Base-by-base conservation (phyloP, 2,888 invertebrate species). In the Beris morrisii region DNA sequence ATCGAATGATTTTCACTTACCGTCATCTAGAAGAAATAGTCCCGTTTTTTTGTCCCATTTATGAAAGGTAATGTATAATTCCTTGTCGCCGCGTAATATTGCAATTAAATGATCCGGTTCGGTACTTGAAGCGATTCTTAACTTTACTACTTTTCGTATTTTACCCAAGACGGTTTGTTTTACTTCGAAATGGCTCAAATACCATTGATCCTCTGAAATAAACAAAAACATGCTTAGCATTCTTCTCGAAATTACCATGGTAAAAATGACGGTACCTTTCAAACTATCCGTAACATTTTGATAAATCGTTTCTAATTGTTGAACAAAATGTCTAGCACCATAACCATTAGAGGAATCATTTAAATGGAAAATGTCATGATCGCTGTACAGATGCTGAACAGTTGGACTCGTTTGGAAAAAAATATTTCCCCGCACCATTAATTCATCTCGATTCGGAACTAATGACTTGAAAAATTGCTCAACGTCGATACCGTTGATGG, bases 401-500 rank as follows among this genome's bases (percentile, higher is more conserved):
- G 67, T 68, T 0, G 78, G 61, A 0, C 75, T 73, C 44, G 75
- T 73, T 5, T 71, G 70, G 61, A 80, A 79, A 2, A 73, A 66
- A 43, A 79, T 45, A 67, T 74, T 70, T 11, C 75, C 73, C 0
- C 67, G 53, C 12, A 70, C 57, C 12, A 46, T 53, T 9, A 67
- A 15, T 5, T 12, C 54, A 46, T 48, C 50, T 38, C 44, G 13
- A 22, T 43, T 13, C 0, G 69, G 30, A 3, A 73, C 70, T 72
- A 77, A 78, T 76, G 74, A 73, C 68, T 69, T 43, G 77, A 75
- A 69, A 75, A 82, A 73, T 73, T 73, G 32, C 73, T 74, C 72
- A 1, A 79, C 72, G 63, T 77, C 76, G 46, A 79, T 73, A 1
- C 76, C 76, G 68, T 79, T 77, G 44, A 83, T 76, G 68, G 74